Percentiles rank a stretch among this genome's conserved stretches.
Evolutionary conservation across 2,888 invertebrate species (phyloP).

Genomic region (Caradrina kadenii): DNA sequence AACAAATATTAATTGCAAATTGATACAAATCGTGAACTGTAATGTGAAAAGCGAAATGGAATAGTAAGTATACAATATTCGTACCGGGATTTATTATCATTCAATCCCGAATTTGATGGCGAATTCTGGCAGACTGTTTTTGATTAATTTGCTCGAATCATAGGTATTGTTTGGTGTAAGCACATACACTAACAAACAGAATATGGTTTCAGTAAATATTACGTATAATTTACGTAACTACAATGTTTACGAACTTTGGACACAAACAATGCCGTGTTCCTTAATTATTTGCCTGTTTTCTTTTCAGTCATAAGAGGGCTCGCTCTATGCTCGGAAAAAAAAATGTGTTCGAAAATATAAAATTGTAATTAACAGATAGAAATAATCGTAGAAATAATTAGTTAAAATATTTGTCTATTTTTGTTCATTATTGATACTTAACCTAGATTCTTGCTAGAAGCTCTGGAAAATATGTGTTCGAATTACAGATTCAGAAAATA

Average conservation of each 20-base stretch:
- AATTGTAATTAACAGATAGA: no score
- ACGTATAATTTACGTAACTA: not conserved
- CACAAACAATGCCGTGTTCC: constrained; percentile 24
- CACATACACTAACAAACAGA: constrained; percentile 1
- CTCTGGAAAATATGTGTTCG: no score
- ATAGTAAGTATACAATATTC: not conserved
- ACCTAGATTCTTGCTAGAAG: no score
- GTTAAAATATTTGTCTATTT: no score
- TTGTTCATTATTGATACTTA: no score
- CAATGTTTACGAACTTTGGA: constrained; percentile 14
- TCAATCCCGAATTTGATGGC: constrained; percentile 2
- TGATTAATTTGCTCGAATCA: constrained; percentile 20
- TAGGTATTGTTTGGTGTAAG: not conserved
- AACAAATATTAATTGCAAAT: not conserved
- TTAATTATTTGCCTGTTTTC: not conserved
- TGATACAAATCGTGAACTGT: not conserved
- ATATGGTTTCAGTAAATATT: constrained; percentile 28
- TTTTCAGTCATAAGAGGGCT: no score
- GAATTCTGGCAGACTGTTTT: constrained; percentile 17
- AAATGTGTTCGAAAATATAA: no score
- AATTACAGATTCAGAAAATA: no score
- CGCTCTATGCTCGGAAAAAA: no score
- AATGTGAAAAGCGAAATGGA: no score
- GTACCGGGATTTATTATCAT: constrained; percentile 1
- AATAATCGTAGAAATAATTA: no score